phyloP scores from a whole-genome alignment of 1,140 invertebrate species.

The Ceratina calcarata region DNA sequence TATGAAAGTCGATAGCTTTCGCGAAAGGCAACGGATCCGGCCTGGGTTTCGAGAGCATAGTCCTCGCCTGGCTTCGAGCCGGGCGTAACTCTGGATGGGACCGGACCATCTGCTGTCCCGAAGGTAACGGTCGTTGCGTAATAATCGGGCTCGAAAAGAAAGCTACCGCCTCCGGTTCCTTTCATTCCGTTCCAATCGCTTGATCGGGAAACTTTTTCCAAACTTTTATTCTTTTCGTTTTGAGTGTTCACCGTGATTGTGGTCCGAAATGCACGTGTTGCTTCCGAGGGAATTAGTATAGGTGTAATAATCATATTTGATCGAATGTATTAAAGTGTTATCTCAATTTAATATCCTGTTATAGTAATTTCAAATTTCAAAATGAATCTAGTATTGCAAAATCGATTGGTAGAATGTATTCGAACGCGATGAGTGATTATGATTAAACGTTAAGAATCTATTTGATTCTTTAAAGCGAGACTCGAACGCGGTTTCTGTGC shows the following conservation, averaged over 20 bases:
- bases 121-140: background rate
- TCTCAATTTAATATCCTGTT: too few relatives aligned
- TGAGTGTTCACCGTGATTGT: too few relatives aligned
- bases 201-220: background rate
- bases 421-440: background rate
- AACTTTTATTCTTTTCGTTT: too few relatives aligned
- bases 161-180: constrained; percentile 28
- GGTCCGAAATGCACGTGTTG: too few relatives aligned
- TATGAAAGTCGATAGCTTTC: constrained; percentile 19
- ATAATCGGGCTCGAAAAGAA: constrained; percentile 15
- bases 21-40: background rate
- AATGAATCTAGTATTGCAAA: too few relatives aligned
- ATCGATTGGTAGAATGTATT: too few relatives aligned
- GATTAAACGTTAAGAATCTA: too few relatives aligned
- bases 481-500: background rate
- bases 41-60: background rate
- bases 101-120: background rate
- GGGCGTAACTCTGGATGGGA: background rate
- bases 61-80: background rate
- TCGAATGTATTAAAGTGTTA: too few relatives aligned
- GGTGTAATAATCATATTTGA: too few relatives aligned
- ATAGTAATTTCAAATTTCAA: too few relatives aligned
- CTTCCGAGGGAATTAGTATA: too few relatives aligned
- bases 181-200: constrained; percentile 7
- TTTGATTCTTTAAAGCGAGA: too few relatives aligned